A percentile compares a stretch with the other conserved stretches of the same genome.
Evolutionary conservation across 2,797 vertebrate species (phyloP).

Genomic region (Delichon dasypus): DNA sequence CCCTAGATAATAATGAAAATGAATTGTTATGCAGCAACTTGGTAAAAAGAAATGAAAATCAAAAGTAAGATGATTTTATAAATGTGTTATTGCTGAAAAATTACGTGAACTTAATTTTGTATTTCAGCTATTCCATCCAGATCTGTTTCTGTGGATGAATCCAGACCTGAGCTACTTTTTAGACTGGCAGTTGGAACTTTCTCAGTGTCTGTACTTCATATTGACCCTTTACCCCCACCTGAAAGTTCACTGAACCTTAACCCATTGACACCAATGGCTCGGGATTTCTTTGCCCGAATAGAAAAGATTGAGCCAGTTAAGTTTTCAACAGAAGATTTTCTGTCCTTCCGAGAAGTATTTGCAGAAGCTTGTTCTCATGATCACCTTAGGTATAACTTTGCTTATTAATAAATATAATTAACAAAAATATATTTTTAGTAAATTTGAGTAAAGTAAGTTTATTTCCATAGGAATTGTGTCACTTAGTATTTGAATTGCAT

Average conservation of each 20-base stretch:
- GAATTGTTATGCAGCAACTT: not conserved
- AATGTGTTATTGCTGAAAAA: constrained; percentile 40
- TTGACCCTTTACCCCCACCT: constrained; percentile 92
- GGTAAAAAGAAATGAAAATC: constrained; percentile 12
- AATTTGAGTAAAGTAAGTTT: not conserved
- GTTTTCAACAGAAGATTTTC: constrained; percentile 82
- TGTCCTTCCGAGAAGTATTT: constrained; percentile 85
- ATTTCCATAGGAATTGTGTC: not conserved
- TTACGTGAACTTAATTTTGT: constrained; percentile 50
- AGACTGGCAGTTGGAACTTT: constrained; percentile 85
- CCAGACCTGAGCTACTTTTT: constrained; percentile 92
- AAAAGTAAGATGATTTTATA: constrained; percentile 30
- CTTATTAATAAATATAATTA: constrained; percentile 53
- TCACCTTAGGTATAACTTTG: constrained; percentile 88
- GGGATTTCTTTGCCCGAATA: constrained; percentile 87
- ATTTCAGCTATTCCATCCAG: constrained; percentile 90
- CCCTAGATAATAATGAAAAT: not conserved
- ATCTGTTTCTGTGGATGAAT: constrained; percentile 89
- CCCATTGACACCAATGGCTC: constrained; percentile 87
- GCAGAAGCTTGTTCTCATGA: constrained; percentile 95
- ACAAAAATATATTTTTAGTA: not conserved
- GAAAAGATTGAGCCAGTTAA: constrained; percentile 81
- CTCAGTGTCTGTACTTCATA: constrained; percentile 92
- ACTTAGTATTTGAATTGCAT: constrained; percentile 1
- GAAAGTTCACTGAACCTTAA: constrained; percentile 83